Conservation (phyloP, 2,797 vertebrate genomes). For the Eptatretus atami region DNA sequence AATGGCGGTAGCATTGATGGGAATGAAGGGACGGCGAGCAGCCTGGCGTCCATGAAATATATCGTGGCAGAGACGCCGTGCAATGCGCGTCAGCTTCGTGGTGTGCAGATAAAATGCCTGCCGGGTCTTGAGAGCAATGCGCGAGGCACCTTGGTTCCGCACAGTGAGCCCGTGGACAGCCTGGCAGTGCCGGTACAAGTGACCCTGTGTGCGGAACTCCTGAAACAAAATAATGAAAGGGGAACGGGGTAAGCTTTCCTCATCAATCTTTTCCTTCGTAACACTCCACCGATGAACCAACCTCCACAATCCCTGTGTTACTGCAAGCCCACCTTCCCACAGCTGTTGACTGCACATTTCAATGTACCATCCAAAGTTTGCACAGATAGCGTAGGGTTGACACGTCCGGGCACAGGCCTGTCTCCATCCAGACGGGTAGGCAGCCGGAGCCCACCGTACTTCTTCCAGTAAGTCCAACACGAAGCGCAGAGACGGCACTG, state of each 20-base stretch:
- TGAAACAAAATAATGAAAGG: not conserved
- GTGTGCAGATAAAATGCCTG: constrained; percentile 88
- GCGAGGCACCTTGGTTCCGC: constrained; percentile 61
- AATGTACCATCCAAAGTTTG: not conserved
- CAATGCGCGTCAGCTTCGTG: constrained; percentile 39
- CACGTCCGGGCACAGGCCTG: constrained; percentile 74
- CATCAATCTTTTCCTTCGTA: too few species aligned
- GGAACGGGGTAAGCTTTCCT: not conserved
- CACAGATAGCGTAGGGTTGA: constrained; percentile 13
- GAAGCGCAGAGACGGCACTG: constrained; percentile 82
- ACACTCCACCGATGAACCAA: too few species aligned
- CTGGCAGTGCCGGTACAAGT: constrained; percentile 4
- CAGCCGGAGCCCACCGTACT: constrained; percentile 93
- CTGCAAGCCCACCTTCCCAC: not conserved
- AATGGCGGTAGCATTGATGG: constrained; percentile 66
- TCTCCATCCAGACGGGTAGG: constrained; percentile 80
- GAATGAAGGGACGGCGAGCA: constrained; percentile 56
- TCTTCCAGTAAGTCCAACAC: constrained; percentile 98
- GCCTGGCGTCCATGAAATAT: constrained; percentile 44
- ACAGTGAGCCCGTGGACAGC: constrained; percentile 33
- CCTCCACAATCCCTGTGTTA: too few species aligned
- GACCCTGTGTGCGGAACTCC: constrained; percentile 3
- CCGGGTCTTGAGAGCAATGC: constrained; percentile 79
- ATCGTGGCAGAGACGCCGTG: constrained; percentile 57
- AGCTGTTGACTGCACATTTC: constrained; percentile 1